Evolutionary conservation across 2,888 invertebrate species (phyloP), one percentile per base, ranked within the genome.

Genomic region (Strigamia crassipes): DNA sequence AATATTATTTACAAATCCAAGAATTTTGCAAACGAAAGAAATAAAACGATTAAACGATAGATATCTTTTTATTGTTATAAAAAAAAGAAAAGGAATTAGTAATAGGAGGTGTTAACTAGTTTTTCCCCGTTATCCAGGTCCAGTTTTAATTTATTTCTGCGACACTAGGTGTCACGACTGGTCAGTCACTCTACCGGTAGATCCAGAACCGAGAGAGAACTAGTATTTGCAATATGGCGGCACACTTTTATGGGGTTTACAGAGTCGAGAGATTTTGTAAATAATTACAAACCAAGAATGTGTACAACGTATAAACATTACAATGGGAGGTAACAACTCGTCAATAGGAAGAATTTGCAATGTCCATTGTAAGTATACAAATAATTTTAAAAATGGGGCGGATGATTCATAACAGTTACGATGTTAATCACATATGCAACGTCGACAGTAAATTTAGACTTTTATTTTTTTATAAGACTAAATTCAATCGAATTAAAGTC

Each of bases 271-370:
- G 61, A 23, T 61, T 61, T 23, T 61, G 6, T 61, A 61, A 10
- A 2, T 61, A 61, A 61, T 61, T 21, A 61, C 6, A 12, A 61
- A 23, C 13, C 61, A 18, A 61, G 61, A 61, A 61, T 61, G 61
- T 10, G 61, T 21, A 0, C 18, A 61, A 61, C n/a, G 6, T 21
- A 61, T 61, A 21, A 61, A 23, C 18, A 3, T 18, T 9, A 61
- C 61, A 61, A 61, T 61, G 61, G 61, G 61, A 18, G 61, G 61
- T 21, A 61, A 61, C 61, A 61, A 61, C 23, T 61, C 61, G 21
- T 61, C 61, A 61, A 18, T 61, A 23, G 61, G 61, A 61, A 18
- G 21, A 23, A 61, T 61, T 8, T 61, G 61, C 21, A 61, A 61
- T 18, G 18, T 61, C 18, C 61, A 61, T 61, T 61, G 61, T 61